Evolutionary conservation across 2,797 vertebrate species (phyloP), one percentile per base, ranked within the genome.

Genomic region (Ctenosaura bakeri): DNA sequence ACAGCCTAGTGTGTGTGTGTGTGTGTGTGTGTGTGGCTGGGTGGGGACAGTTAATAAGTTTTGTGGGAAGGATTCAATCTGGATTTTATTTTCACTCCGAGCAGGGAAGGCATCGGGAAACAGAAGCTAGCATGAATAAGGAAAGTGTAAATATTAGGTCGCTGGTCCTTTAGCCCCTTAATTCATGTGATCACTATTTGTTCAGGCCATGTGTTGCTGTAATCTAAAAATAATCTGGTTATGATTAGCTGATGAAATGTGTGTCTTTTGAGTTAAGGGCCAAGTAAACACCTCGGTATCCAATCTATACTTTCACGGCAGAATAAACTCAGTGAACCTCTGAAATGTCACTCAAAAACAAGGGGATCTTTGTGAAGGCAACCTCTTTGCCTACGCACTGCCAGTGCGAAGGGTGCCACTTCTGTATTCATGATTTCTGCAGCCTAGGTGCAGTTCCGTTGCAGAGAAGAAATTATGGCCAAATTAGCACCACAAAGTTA

Each of bases 281-380:
- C 32, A 18, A 10, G 50, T 87, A 93, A 93, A 93, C 92, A 82
- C 93, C 90, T 94, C 93, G 87, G 29, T 69, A 74, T 85, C 62
- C 8, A 2, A 52, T 88, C 46, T 85, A 12, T 83, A 42, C 56
- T 94, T 62, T 50, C n/a, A 52, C 10, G 3, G 2, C 8, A 38
- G 46, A 91, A 71, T 64, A 87, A 94, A 92, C 64, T 85, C 71
- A 9, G 13, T 89, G 83, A 93, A 91, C 29, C 56, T 74, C 42
- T 89, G 38, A 79, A 59, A 56, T 86, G 52, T 52, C 79, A 69
- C 0, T 16, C 32, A 76, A 90, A 13, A 54, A 50, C 88, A 87
- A 92, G 56, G 66, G n/a, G 83, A 46, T 38, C 29, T 24, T 89
- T 62, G 84, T 85, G 66, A 86, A 38, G 78, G 73, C 29, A 62